A percentile compares a stretch with the other conserved stretches of the same genome.
Evolutionary conservation across 2,888 invertebrate genomes (phyloP).

Genomic region (Baccha elongata): DNA sequence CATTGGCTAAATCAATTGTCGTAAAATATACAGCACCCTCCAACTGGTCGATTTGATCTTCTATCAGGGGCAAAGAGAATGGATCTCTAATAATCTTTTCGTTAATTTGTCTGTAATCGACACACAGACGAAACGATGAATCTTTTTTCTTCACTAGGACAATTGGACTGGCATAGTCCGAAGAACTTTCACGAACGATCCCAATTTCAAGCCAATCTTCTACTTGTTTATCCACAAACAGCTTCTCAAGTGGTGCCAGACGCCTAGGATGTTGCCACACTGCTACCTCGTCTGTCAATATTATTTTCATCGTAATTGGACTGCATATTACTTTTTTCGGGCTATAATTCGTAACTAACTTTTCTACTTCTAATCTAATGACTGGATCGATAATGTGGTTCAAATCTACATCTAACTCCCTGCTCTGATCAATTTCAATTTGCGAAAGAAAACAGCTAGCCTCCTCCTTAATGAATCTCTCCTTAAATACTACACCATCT

Average conservation of each 20-base stretch:
- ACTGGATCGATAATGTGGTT: too few relatives aligned
- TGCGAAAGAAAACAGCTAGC: too few relatives aligned
- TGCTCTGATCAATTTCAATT: too few relatives aligned
- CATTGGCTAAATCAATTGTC: slow-evolving; percentile 21
- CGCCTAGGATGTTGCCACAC: slow-evolving; percentile 33
- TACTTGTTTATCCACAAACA: slow-evolving; percentile 10
- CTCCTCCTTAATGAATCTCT: too few relatives aligned
- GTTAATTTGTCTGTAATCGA: slow-evolving; percentile 27
- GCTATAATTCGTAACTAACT: too few relatives aligned
- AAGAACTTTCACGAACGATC: slow-evolving; percentile 30
- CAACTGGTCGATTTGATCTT: slow-evolving; percentile 17
- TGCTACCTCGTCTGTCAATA: slow-evolving; percentile 13
- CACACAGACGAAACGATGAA: slow-evolving; percentile 4
- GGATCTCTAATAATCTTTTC: slow-evolving; percentile 17
- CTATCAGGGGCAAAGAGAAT: slow-evolving; percentile 36
- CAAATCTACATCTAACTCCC: too few relatives aligned
- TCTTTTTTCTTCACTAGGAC: slow-evolving; percentile 30
- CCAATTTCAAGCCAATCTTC: neutral
- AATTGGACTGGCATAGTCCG: slow-evolving; percentile 36
- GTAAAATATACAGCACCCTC: neutral
- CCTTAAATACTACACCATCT: too few relatives aligned
- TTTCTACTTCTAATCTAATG: too few relatives aligned
- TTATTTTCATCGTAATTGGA: slow-evolving; percentile 20
- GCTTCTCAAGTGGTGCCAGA: slow-evolving; percentile 16
- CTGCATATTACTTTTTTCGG: neutral